Conservation (phyloP, 2,888 invertebrate genomes). For the Willowsia nigromaculata region DNA sequence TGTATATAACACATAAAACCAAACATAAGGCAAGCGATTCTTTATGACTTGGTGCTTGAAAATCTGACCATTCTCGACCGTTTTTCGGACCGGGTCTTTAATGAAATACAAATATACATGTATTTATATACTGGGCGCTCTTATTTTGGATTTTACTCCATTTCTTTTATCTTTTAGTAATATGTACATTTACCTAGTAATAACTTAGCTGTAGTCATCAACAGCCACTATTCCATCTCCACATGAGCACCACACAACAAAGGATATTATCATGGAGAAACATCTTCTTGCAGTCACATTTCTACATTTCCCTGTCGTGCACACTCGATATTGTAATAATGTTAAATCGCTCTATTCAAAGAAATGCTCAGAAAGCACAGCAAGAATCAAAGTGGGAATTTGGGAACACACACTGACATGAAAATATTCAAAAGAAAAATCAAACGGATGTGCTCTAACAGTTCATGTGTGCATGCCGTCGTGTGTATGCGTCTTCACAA, state of each 20-base stretch:
- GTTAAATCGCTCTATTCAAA: conserved; percentile 8
- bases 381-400: conserved; percentile 48
- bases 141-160: too few relatives aligned
- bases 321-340: background rate
- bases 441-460: conserved; percentile 43
- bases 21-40: too few relatives aligned
- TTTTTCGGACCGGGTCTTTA: too few relatives aligned
- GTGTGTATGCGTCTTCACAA: conserved; percentile 35
- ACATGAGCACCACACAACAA: background rate
- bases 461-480: background rate
- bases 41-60: too few relatives aligned
- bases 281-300: conserved; percentile 51
- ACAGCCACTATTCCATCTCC: background rate
- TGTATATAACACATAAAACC: too few relatives aligned
- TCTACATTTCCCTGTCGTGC: too few relatives aligned
- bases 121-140: too few relatives aligned
- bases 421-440: conserved; percentile 16
- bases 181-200: too few relatives aligned
- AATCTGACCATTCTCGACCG: too few relatives aligned
- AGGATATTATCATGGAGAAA: background rate
- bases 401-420: conserved; percentile 61
- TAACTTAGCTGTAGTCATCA: conserved; percentile 31
- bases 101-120: too few relatives aligned
- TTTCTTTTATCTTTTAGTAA: too few relatives aligned
- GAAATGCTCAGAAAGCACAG: conserved; percentile 47